A percentile compares a stretch with the other conserved stretches of the same genome.
phyloP scores from a whole-genome alignment of 1,140 invertebrate genomes.

The Eurosta solidaginis region DNA sequence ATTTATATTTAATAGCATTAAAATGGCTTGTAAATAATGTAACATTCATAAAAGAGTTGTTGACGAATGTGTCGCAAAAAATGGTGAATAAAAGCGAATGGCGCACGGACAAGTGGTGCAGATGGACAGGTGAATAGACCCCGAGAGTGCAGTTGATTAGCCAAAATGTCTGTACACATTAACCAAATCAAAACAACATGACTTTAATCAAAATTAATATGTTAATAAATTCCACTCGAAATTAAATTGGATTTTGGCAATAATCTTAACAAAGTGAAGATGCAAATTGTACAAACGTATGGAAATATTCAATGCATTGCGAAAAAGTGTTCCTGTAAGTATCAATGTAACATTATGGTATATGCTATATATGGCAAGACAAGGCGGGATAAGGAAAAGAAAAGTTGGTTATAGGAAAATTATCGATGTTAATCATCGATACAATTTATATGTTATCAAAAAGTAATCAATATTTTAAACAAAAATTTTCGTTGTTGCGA shows the following conservation, averaged over 20 bases:
- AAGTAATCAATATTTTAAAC: too few relatives aligned
- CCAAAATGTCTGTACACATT: neutral
- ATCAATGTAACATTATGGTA: too few relatives aligned
- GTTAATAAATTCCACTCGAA: neutral
- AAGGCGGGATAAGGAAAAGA: too few relatives aligned
- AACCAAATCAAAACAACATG: neutral
- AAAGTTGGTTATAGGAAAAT: too few relatives aligned
- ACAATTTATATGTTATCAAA: too few relatives aligned
- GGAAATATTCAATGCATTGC: too few relatives aligned
- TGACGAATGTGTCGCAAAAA: neutral
- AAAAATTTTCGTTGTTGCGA: too few relatives aligned
- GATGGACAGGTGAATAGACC: neutral
- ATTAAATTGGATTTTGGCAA: neutral
- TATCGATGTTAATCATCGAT: too few relatives aligned
- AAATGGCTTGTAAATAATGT: neutral
- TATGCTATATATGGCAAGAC: too few relatives aligned
- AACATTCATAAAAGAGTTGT: neutral
- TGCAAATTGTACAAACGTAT: too few relatives aligned
- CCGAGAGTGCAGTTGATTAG: neutral
- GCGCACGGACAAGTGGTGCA: neutral
- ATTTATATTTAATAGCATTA: neutral
- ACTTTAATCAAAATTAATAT: neutral
- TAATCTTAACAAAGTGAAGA: too few relatives aligned
- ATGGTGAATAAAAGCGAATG: neutral
- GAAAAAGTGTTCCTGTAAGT: too few relatives aligned